Evolutionary conservation across 1,140 invertebrate species (phyloP).

Genomic region (Cryptotermes secundus): DNA sequence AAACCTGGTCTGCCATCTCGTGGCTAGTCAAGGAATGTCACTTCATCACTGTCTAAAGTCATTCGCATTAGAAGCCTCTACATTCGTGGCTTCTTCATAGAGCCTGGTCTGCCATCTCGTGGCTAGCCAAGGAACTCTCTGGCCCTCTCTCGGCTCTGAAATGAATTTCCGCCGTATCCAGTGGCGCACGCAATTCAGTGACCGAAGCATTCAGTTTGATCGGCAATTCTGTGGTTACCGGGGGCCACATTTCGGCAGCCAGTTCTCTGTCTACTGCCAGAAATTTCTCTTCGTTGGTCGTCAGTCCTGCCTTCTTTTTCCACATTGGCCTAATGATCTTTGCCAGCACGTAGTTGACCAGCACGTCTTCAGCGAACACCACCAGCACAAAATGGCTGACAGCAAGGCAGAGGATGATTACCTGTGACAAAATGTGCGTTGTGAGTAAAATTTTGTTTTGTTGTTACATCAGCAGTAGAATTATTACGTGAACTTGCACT

Average conservation of each 20-base stretch:
- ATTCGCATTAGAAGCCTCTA: too few relatives aligned
- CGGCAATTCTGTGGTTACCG: not conserved
- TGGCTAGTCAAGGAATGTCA: too few relatives aligned
- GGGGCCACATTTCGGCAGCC: not conserved
- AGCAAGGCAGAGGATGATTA: slow-evolving; percentile 55
- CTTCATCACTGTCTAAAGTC: too few relatives aligned
- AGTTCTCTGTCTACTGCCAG: slow-evolving; percentile 52
- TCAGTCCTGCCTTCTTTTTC: slow-evolving; percentile 52
- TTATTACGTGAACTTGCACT: too few relatives aligned
- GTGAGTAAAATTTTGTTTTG: too few relatives aligned
- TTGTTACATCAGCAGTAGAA: too few relatives aligned
- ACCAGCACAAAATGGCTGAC: slow-evolving; percentile 55
- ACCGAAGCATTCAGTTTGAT: not conserved
- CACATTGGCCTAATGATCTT: slow-evolving; percentile 59
- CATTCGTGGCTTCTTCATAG: too few relatives aligned
- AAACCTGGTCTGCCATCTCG: too few relatives aligned
- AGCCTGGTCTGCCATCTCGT: too few relatives aligned
- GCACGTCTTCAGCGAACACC: slow-evolving; percentile 57
- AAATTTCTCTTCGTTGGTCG: slow-evolving; percentile 61
- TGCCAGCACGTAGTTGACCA: slow-evolving; percentile 59
- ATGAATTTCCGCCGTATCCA: not conserved
- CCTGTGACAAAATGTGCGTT: slow-evolving; percentile 38
- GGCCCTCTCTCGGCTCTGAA: not conserved
- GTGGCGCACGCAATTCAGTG: not conserved
- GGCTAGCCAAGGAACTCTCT: not conserved